A percentile compares a stretch with the other conserved stretches of the same genome.
Conservation (phyloP, 23 tunicate genomes). For the Phallusia fumigata region DNA sequence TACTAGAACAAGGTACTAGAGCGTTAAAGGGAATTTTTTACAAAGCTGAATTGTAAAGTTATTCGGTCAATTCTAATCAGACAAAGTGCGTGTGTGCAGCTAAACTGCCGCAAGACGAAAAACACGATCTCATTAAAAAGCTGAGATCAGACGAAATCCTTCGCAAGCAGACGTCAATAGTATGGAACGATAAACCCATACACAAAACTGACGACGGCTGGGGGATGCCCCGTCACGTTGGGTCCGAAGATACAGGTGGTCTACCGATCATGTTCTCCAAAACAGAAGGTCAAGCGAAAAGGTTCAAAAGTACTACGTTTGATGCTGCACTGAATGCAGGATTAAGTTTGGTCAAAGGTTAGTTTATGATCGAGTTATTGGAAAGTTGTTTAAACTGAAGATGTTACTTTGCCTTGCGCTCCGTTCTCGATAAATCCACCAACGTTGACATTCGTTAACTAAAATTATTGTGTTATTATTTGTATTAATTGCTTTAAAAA, state of each 20-base stretch:
- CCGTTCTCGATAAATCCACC: too few species aligned
- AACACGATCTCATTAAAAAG: neutral
- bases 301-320: neutral
- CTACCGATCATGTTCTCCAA: neutral
- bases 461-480: too few species aligned
- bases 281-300: neutral
- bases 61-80: too few species aligned
- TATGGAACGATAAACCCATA: neutral
- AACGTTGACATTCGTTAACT: too few species aligned
- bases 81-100: neutral
- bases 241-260: neutral
- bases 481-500: too few species aligned
- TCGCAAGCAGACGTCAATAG: neutral
- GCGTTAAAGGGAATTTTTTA: too few species aligned
- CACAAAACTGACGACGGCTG: neutral
- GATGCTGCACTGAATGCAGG: neutral
- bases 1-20: too few species aligned
- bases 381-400: too few species aligned
- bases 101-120: neutral
- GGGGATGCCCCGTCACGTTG: neutral
- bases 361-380: neutral
- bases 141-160: neutral
- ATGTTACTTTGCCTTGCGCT: too few species aligned
- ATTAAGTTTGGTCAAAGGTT: neutral
- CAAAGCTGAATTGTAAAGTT: too few species aligned